Conservation (phyloP, 2,888 invertebrate genomes). For the Cheilosia pagana region DNA sequence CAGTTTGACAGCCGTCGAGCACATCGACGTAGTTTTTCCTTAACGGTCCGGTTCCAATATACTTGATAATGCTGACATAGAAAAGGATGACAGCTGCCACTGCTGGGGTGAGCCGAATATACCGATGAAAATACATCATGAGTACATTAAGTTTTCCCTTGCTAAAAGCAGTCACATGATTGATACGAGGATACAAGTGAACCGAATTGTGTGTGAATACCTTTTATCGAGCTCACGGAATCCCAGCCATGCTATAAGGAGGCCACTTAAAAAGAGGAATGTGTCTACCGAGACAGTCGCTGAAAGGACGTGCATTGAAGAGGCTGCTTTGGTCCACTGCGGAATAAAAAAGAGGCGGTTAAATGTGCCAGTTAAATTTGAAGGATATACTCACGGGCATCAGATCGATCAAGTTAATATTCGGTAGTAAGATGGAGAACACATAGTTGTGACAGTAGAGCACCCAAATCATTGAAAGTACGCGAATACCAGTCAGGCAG, state of each 20-base stretch:
- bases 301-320: slow-evolving; percentile 81
- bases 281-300: slow-evolving; percentile 86
- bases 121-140: slow-evolving; percentile 82
- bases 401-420: not conserved
- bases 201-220: slow-evolving; percentile 58
- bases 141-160: slow-evolving; percentile 81
- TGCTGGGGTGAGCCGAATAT: slow-evolving; percentile 85
- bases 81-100: slow-evolving; percentile 84
- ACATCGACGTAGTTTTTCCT: slow-evolving; percentile 84
- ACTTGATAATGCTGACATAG: slow-evolving; percentile 84
- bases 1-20: slow-evolving; percentile 79
- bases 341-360: not conserved
- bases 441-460: slow-evolving; percentile 7
- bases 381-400: not conserved
- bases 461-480: slow-evolving; percentile 35
- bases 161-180: slow-evolving; percentile 42
- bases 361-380: not conserved
- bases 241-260: slow-evolving; percentile 84
- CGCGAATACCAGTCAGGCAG: slow-evolving; percentile 23
- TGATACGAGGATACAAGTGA: too few relatives aligned
- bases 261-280: slow-evolving; percentile 86
- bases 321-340: slow-evolving; percentile 80
- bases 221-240: slow-evolving; percentile 81
- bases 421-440: not conserved
- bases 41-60: slow-evolving; percentile 84